Percentiles rank a stretch among this genome's conserved stretches.
These are phyloP conservation scores for Thymelicus acteon DNA, from an alignment of 2,888 invertebrate genomes.

Conservation along the genomic window DNA sequence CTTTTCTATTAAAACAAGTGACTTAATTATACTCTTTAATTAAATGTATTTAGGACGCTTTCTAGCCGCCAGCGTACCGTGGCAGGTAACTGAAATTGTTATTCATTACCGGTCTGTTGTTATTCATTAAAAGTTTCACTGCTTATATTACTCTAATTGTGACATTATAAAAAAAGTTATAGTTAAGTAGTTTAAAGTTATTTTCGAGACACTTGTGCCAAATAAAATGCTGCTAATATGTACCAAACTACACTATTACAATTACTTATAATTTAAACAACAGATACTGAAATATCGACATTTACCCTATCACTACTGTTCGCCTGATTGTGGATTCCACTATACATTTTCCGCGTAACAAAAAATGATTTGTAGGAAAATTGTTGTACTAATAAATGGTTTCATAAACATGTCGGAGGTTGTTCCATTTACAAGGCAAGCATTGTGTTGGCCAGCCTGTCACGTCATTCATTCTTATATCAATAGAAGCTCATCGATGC, in stretches of 20 bases:
- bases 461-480: conserved; percentile 17
- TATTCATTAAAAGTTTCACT: not conserved
- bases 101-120: not conserved
- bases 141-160: too few species aligned
- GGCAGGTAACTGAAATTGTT: conserved; percentile 9
- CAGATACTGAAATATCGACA: too few species aligned
- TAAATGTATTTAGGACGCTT: conserved; percentile 24
- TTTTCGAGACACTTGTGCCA: too few species aligned
- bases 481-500: conserved; percentile 10
- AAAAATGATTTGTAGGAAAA: not conserved
- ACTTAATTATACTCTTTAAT: conserved; percentile 24
- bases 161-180: too few species aligned
- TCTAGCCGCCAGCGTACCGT: conserved; percentile 1
- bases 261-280: too few species aligned
- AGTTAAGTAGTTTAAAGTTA: too few species aligned
- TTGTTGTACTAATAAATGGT: not conserved
- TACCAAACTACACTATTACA: too few species aligned
- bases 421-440: conserved; percentile 1
- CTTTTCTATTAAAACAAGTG: conserved; percentile 24
- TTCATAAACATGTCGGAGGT: not conserved
- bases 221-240: too few species aligned
- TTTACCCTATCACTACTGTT: too few species aligned
- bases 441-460: conserved; percentile 10
- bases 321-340: too few species aligned
- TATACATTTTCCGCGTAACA: too few species aligned